phyloP scores from a whole-genome alignment of 1,140 invertebrate species.

The Drosophila tropicalis region DNA sequence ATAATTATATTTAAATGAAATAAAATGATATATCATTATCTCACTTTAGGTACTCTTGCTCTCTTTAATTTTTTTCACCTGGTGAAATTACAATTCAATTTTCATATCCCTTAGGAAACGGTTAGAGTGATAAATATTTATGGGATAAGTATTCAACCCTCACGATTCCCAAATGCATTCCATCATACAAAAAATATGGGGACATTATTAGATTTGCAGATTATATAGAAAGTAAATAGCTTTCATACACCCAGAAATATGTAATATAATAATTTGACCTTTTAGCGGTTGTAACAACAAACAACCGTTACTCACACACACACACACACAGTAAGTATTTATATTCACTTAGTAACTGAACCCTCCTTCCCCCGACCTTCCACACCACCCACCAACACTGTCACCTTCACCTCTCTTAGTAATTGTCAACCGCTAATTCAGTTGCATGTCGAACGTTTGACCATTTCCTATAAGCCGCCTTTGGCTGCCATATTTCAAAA shows the following conservation, averaged over 20 bases:
- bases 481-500: conserved; percentile 12
- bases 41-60: conserved; percentile 19
- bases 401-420: not conserved
- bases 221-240: conserved; percentile 26
- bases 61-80: not conserved
- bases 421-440: conserved; percentile 40
- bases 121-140: not conserved
- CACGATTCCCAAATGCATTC: conserved; percentile 21
- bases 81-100: conserved; percentile 1
- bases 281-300: conserved; percentile 37
- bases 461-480: conserved; percentile 44
- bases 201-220: conserved; percentile 2
- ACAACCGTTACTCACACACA: conserved; percentile 40
- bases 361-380: too few relatives aligned
- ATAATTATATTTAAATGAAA: conserved; percentile 59
- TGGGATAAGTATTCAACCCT: not conserved
- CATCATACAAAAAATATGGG: conserved; percentile 10
- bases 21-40: conserved; percentile 20
- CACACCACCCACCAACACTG: too few relatives aligned
- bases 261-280: conserved; percentile 48
- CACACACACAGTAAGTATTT: conserved; percentile 15
- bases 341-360: conserved; percentile 41
- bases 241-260: conserved; percentile 7
- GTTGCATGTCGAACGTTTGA: conserved; percentile 26
- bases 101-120: not conserved